Percentiles rank a stretch among this genome's conserved stretches.
Conservation (phyloP, 2,888 invertebrate species). For the Strigamia maritima region DNA sequence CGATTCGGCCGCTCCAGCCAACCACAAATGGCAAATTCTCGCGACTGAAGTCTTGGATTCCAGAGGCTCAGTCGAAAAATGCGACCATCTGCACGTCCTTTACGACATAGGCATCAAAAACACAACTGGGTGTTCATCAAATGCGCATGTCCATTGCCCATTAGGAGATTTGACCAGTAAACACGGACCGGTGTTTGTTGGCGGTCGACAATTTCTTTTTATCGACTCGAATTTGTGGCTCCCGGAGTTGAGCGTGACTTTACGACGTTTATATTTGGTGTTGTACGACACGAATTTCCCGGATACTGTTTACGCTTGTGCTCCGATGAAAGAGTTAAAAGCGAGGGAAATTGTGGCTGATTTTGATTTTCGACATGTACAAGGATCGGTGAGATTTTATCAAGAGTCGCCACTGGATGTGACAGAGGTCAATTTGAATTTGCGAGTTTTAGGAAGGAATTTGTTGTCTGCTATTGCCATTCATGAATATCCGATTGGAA, state of each 20-base stretch:
- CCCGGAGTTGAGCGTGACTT: slow-evolving; percentile 54
- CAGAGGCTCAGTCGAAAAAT: slow-evolving; percentile 61
- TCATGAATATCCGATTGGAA: neutral
- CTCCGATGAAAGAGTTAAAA: slow-evolving; percentile 61
- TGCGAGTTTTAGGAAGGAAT: neutral
- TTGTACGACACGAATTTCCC: slow-evolving; percentile 72
- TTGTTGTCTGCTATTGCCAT: slow-evolving; percentile 43
- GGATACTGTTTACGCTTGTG: slow-evolving; percentile 76
- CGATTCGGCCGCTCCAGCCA: slow-evolving; percentile 57
- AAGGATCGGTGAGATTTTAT: slow-evolving; percentile 70
- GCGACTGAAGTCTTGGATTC: slow-evolving; percentile 83
- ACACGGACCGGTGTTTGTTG: slow-evolving; percentile 63
- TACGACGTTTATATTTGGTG: slow-evolving; percentile 74
- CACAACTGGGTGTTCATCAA: slow-evolving; percentile 54
- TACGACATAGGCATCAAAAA: slow-evolving; percentile 73
- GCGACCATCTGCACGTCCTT: slow-evolving; percentile 77
- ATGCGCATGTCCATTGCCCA: slow-evolving; percentile 49
- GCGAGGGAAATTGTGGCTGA: slow-evolving; percentile 46
- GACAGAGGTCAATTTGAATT: neutral
- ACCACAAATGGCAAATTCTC: slow-evolving; percentile 83
- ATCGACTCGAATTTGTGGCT: slow-evolving; percentile 67
- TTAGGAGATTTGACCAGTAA: slow-evolving; percentile 66
- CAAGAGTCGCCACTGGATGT: slow-evolving; percentile 79
- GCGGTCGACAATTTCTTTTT: slow-evolving; percentile 57
- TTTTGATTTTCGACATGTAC: slow-evolving; percentile 68